phyloP scores from a whole-genome alignment of 2,797 vertebrate genomes.

The Epinephelus awoara region DNA sequence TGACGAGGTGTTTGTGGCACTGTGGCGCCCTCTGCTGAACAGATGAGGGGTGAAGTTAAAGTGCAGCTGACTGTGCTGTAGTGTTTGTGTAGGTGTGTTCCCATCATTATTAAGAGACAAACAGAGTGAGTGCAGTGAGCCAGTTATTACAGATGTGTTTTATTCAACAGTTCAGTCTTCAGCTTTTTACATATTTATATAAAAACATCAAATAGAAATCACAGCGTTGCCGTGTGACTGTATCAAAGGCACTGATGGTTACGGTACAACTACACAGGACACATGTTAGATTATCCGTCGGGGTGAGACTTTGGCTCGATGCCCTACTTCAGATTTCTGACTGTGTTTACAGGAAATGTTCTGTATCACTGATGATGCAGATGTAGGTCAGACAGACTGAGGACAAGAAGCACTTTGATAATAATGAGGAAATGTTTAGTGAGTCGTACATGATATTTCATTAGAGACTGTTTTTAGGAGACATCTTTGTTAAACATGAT shows the following conservation, averaged over 20 bases:
- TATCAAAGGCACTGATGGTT: conserved; percentile 52
- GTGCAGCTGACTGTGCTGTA: not conserved
- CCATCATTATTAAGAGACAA: not conserved
- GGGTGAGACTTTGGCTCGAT: conserved; percentile 20
- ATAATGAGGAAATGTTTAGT: conserved; percentile 20
- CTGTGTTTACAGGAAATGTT: conserved; percentile 33
- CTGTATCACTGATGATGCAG: not conserved
- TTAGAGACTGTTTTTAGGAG: not conserved
- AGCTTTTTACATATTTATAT: conserved; percentile 62
- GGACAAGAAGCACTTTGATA: conserved; percentile 4
- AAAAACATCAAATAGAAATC: conserved; percentile 44
- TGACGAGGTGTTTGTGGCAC: not conserved
- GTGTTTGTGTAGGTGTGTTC: not conserved
- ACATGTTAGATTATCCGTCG: conserved; percentile 34
- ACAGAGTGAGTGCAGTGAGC: not conserved
- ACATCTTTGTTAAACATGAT: conserved; percentile 36
- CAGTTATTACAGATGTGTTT: conserved; percentile 48
- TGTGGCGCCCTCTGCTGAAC: conserved; percentile 48
- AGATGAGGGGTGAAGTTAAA: not conserved
- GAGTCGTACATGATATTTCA: conserved; percentile 2
- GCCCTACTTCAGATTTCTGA: conserved; percentile 33
- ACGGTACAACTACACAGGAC: conserved; percentile 23
- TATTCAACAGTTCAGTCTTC: conserved; percentile 65
- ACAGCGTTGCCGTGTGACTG: conserved; percentile 33
- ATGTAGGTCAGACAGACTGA: conserved; percentile 13